Evolutionary conservation across 2,113 vertebrate genomes (phyloP), one percentile per base, ranked within the genome.

Genomic region (Ia io): DNA sequence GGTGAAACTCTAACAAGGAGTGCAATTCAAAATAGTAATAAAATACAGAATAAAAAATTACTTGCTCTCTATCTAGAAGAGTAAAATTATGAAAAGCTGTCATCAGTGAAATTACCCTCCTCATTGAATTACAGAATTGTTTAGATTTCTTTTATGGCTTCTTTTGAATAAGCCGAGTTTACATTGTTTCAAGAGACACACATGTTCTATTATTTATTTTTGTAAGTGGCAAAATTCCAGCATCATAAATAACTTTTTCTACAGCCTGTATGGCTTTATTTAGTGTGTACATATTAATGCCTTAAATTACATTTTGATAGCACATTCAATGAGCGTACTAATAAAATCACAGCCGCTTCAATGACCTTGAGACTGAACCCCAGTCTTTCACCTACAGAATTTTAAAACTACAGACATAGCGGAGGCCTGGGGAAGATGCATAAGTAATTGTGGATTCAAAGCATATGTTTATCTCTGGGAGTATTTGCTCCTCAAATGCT

Each of bases 301-400:
- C 49, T 97, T 97, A 93, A 97, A 97, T 98, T 77, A 90, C 70
- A 73, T 97, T 98, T 95, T 69, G 93, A 51, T 42, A 70, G 89
- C 17, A 42, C 78, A 94, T 80, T 95, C 93, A 88, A 28, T 47
- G 89, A 90, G 56, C 89, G 53, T 12, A 0, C 49, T 87, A 88
- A 69, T 0, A 67, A 92, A 92, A 88, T 80, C 63, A 32, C 67
- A 77, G 90, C 35, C n/a, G 47, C 95, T 94, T 70, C 74, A 85
- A 3, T 93, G 95, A 96, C 97, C 97, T 98, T 96, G 94, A 92
- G 80, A 47, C 47, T 91, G 84, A 95, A 88, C 89, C 88, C 84
- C 0, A 67, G 35, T 80, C 44, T 44, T 95, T 40, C 76, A 69
- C 74, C 49, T 59, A 20, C 51, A 71, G 96, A 96, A 96, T 42